Evolutionary conservation across 2,113 vertebrate genomes (phyloP), one percentile per base, ranked within the genome.

Genomic region (Scartelaos histophorus): DNA sequence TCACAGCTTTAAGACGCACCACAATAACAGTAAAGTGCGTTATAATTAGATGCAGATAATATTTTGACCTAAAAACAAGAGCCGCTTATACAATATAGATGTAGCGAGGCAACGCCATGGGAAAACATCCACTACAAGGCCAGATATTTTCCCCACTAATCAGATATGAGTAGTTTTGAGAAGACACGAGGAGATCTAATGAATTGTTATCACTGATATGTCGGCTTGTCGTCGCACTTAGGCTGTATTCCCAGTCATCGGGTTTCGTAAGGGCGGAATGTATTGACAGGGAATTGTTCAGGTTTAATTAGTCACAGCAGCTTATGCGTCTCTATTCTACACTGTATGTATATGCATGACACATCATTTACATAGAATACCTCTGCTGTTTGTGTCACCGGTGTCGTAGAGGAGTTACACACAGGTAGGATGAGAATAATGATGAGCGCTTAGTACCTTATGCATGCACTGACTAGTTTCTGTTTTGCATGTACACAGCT

Each of bases 261-360:
- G 29, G 58, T 70, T 76, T 83, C 47, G 66, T 78, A 54, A 22
- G 19, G 68, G 35, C n/a, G n/a, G 22, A 38, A 49, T 29, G 7
- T 65, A 66, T 65, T 66, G 57, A 80, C 74, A 22, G 46, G 11
- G 22, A 13, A 47, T 35, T 0, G 1, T 35, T 45, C 45, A 46
- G 6, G 67, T 79, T 78, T 77, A 81, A 77, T 82, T 72, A 75
- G 60, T 34, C 72, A 61, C 66, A 12, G 24, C 68, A 66, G 3
- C 58, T 69, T 34, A 35, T 43, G 21, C 16, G 13, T 47, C 21
- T 34, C 10, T 73, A 29, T 69, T 74, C 70, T 69, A 79, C 53
- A 58, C 22, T 15, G 12, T 58, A 69, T 66, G 58, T 51, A 54
- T 70, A 25, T 58, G 38, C 21, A 38, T 70, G 56, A 60, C 51